Conservation (phyloP, 2,797 vertebrate genomes). For the Sciaenops ocellatus region DNA sequence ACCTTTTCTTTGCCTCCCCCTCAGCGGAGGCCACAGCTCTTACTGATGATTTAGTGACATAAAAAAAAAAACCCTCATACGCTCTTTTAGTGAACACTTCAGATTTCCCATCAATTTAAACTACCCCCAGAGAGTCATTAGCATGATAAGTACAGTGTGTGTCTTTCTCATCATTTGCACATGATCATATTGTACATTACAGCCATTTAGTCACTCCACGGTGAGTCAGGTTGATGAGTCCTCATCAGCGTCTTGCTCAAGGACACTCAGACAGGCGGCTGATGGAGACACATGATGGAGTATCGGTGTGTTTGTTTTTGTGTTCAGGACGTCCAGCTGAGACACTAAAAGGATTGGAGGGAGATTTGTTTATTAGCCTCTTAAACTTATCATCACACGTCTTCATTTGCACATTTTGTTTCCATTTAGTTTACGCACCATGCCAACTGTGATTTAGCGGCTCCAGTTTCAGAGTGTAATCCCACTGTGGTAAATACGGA, state of each 20-base stretch:
- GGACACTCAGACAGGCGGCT: constrained; percentile 23
- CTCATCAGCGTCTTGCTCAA: constrained; percentile 11
- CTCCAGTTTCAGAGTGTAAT: no score
- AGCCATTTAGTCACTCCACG: not conserved
- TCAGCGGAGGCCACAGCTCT: constrained; percentile 8
- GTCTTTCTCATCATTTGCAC: constrained; percentile 4
- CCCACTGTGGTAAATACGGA: no score
- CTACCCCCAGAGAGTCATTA: constrained; percentile 40
- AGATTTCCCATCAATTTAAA: constrained; percentile 23
- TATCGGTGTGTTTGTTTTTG: not conserved
- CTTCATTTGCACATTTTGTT: no score
- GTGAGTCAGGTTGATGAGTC: not conserved
- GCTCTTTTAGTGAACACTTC: constrained; percentile 10
- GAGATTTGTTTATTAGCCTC: no score
- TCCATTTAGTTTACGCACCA: no score
- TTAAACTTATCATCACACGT: no score
- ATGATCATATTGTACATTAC: constrained; percentile 23
- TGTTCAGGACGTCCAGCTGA: not conserved
- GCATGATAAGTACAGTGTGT: not conserved
- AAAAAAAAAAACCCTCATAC: not conserved
- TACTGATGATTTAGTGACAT: constrained; percentile 25
- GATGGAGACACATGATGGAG: constrained; percentile 10
- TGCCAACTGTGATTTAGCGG: no score
- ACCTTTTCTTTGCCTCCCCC: not conserved
- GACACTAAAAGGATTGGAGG: not conserved